Conservation (phyloP, 2,113 vertebrate genomes). For the Nanorana parkeri region DNA sequence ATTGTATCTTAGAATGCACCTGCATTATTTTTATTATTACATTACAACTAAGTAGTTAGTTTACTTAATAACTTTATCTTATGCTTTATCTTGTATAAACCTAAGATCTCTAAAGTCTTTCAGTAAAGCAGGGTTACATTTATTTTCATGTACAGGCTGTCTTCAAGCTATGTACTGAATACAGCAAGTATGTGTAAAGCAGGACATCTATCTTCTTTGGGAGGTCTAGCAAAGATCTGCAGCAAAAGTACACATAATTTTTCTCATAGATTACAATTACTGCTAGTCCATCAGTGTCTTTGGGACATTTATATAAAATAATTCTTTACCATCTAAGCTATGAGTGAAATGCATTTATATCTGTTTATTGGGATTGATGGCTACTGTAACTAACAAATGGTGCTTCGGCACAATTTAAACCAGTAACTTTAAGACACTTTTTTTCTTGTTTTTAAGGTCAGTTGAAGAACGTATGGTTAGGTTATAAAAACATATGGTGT, state of each 20-base stretch:
- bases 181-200: slow-evolving; percentile 11
- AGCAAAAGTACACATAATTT: slow-evolving; percentile 42
- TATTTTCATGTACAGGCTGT: slow-evolving; percentile 1
- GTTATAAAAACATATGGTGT: not conserved
- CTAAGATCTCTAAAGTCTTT: not conserved
- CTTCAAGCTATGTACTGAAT: slow-evolving; percentile 1
- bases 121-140: not conserved
- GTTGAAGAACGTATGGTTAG: not conserved
- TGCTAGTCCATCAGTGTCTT: slow-evolving; percentile 36
- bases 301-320: slow-evolving; percentile 44
- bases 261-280: slow-evolving; percentile 49
- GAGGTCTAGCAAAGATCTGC: slow-evolving; percentile 38
- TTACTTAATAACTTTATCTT: not conserved
- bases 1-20: no score
- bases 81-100: not conserved
- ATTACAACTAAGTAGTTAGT: not conserved
- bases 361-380: slow-evolving; percentile 34
- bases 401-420: slow-evolving; percentile 7
- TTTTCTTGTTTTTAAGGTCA: not conserved
- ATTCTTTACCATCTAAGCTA: slow-evolving; percentile 21
- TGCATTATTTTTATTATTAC: not conserved
- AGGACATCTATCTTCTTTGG: slow-evolving; percentile 18
- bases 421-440: slow-evolving; percentile 9
- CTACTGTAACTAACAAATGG: slow-evolving; percentile 32
- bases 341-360: slow-evolving; percentile 27